Percentiles rank a stretch among this genome's conserved stretches.
phyloP scores from a whole-genome alignment of 2,888 invertebrate species.

The Drosophila macrospina region DNA sequence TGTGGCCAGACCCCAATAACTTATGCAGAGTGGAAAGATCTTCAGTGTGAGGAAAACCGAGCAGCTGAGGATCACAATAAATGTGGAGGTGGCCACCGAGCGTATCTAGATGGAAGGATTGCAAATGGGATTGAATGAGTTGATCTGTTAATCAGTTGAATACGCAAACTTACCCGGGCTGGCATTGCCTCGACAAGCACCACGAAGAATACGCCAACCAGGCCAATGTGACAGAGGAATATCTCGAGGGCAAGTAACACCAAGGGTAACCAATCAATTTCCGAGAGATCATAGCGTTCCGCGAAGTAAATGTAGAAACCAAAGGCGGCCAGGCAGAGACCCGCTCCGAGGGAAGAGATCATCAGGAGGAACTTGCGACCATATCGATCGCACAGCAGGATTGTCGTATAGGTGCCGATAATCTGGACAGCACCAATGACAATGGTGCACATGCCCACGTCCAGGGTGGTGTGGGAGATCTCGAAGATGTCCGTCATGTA shows the following conservation, averaged over 20 bases:
- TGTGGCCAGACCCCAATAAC: constrained; percentile 58
- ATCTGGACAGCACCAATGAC: constrained; percentile 77
- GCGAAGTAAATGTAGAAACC: constrained; percentile 66
- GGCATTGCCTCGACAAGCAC: constrained; percentile 79
- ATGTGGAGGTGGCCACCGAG: constrained; percentile 60
- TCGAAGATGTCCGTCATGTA: constrained; percentile 77
- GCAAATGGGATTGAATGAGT: background rate
- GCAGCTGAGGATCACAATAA: constrained; percentile 63
- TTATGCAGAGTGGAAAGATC: constrained; percentile 73
- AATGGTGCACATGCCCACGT: constrained; percentile 76
- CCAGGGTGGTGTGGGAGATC: constrained; percentile 64
- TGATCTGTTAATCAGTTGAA: no score
- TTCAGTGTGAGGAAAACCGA: constrained; percentile 67
- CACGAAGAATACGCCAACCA: constrained; percentile 75
- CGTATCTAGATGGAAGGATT: constrained; percentile 70
- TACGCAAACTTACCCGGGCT: constrained; percentile 63
- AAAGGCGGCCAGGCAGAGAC: constrained; percentile 62
- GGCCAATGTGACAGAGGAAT: constrained; percentile 73
- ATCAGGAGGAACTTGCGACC: constrained; percentile 76
- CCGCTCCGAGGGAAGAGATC: constrained; percentile 67
- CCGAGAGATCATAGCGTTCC: constrained; percentile 22
- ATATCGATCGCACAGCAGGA: constrained; percentile 69
- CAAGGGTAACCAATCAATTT: constrained; percentile 71
- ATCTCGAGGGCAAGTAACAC: constrained; percentile 68
- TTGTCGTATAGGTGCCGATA: constrained; percentile 70